Evolutionary conservation across 2,888 invertebrate species (phyloP), one percentile per base, ranked within the genome.

Genomic region (Eristalis pertinax): DNA sequence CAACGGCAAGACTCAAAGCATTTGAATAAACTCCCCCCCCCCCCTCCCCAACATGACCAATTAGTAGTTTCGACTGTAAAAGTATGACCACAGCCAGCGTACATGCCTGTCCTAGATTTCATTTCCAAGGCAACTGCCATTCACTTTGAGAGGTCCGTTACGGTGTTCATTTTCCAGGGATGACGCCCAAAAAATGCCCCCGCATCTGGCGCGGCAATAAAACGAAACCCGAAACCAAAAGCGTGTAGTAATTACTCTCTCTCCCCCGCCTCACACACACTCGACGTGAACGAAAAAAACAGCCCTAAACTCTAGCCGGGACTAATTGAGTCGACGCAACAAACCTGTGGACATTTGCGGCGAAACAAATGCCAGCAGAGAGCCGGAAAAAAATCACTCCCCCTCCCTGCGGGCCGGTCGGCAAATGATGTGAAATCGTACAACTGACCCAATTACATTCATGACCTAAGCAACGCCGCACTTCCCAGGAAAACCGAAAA

Each of bases 401-500:
- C n/a, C 56, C 56, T 5, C 22, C n/a, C n/a, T n/a, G n/a, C n/a
- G n/a, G n/a, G n/a, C n/a, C n/a, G 13, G 3, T 26, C 26, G 7
- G 24, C 11, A 10, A 13, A 24, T 26, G 15, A 50, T 72, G 77
- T 22, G 68, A 72, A 77, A 69, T 78, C 60, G 60, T 70, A 78
- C 86, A 86, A 86, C 82, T 86, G 83, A 86, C 86, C 86, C 74
- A 86, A 86, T 86, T 83, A 70, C 56, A 64, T 5, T 43, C 77
- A 63, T 77, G 81, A 85, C 85, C 81, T 69, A 64, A 43, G 75
- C 26, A 67, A 76, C 32, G 38, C 60, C 19, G 60, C 22, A 50
- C 32, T 32, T 8, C 32, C 32, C 10, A 32, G 32, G 32, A 1
- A 70, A 4, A 60, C 7, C 32, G 10, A 62, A 62, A 15, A 41